Base-by-base conservation (phyloP, 2,797 vertebrate species). In the Oreonectes daqikongensis region DNA sequence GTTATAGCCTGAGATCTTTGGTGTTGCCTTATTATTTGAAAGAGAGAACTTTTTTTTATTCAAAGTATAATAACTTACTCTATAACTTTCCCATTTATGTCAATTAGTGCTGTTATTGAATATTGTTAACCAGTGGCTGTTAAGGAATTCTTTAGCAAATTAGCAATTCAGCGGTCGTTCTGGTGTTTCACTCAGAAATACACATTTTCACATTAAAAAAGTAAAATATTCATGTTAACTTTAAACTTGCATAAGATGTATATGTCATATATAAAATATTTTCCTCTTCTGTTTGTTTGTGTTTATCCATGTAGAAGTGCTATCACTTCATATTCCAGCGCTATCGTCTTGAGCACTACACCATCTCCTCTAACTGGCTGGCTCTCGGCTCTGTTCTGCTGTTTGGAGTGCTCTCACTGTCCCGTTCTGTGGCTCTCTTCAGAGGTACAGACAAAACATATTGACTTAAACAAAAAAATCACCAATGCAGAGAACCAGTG, bases 291-390 rank as follows among this genome's bases (percentile, higher is more conserved):
- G 75, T 84, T 65, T 61, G 15, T 69, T 24, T 63, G 15, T 32
- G 7, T 60, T 72, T 22, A n/a, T 52, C 30, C 17, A 78, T 83
- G 77, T 90, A 99, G 98, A 99, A 99, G 91, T 99, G 97, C 86
- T 99, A 99, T 92, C 98, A 99, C 90, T 99, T 97, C 89, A 83
- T 97, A 80, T 99, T 99, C 91, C 97, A 98, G 86, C 93, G 96
- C 17, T 98, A 98, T 85, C 92, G 97, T 69, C 88, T 99, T 82
- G 97, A 99, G 22, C 98, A 99, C 88, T 99, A 99, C 84, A 99
- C 97, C 0, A 92, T 98, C 78, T 99, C 97, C 4, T 99, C 97
- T 1, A 97, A 94, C 88, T 98, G 97, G 97, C 84, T 99, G 90
- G 97, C 96, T 1, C 87, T 97, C 26, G 93, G 94, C 7, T 91